phyloP scores from a whole-genome alignment of 2,888 invertebrate species.

The Pollenia amentaria region DNA sequence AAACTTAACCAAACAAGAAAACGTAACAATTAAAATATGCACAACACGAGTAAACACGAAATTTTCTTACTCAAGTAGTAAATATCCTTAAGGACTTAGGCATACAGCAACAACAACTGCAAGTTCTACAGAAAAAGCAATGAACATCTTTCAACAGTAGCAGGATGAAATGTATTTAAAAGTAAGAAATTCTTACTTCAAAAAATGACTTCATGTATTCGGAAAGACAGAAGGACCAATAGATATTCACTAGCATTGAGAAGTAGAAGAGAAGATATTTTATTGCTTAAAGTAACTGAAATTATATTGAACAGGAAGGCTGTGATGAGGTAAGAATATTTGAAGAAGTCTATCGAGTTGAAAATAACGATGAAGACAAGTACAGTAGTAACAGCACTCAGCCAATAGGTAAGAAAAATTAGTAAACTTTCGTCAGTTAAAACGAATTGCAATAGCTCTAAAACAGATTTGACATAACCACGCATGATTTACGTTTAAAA shows the following conservation, averaged over 20 bases:
- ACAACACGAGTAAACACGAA: slow-evolving; percentile 83
- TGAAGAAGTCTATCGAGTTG: slow-evolving; percentile 67
- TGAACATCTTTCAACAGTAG: slow-evolving; percentile 60
- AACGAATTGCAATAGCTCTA: too few species aligned
- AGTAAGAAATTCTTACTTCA: slow-evolving; percentile 71
- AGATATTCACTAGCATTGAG: slow-evolving; percentile 39
- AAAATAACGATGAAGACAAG: slow-evolving; percentile 53
- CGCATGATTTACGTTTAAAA: too few species aligned
- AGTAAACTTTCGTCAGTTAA: too few species aligned
- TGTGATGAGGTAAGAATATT: slow-evolving; percentile 74
- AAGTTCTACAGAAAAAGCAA: not conserved
- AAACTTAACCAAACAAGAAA: slow-evolving; percentile 77
- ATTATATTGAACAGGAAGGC: slow-evolving; percentile 62
- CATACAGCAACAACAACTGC: slow-evolving; percentile 17
- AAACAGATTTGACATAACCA: too few species aligned
- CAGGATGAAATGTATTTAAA: slow-evolving; percentile 82
- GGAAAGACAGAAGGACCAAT: slow-evolving; percentile 2
- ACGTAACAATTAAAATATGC: slow-evolving; percentile 84
- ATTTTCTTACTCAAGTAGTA: slow-evolving; percentile 81
- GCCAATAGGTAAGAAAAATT: slow-evolving; percentile 32
- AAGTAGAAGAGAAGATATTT: slow-evolving; percentile 39
- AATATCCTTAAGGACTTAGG: slow-evolving; percentile 81
- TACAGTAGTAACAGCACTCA: slow-evolving; percentile 23
- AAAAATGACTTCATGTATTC: slow-evolving; percentile 30
- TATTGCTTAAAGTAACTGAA: slow-evolving; percentile 38